A percentile compares a stretch with the other conserved stretches of the same genome.
These are phyloP conservation scores for Aphelenchoides bicaudatus DNA, from an alignment of 2,888 invertebrate species.

Conservation along the genomic window DNA sequence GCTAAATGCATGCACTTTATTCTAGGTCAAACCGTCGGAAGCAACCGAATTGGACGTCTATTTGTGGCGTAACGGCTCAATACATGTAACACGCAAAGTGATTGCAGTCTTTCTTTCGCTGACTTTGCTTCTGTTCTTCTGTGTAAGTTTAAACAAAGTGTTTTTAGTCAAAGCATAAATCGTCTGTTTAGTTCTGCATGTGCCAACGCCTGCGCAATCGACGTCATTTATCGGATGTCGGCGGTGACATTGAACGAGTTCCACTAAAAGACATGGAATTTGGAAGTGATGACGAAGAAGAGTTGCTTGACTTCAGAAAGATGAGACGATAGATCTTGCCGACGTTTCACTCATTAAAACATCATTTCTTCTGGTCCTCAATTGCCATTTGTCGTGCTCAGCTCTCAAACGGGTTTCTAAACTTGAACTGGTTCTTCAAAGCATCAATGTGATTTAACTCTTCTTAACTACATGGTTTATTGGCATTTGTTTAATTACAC, in stretches of 20 bases:
- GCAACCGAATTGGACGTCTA: slow-evolving; percentile 4
- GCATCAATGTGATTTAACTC: too few relatives aligned
- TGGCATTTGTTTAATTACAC: too few relatives aligned
- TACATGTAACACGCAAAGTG: not conserved
- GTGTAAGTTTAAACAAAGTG: slow-evolving; percentile 21
- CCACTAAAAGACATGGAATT: slow-evolving; percentile 32
- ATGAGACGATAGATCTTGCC: slow-evolving; percentile 27
- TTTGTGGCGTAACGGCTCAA: slow-evolving; percentile 5
- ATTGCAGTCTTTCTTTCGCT: slow-evolving; percentile 29
- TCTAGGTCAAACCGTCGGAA: slow-evolving; percentile 10
- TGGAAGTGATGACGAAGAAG: slow-evolving; percentile 33
- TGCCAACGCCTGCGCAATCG: slow-evolving; percentile 16
- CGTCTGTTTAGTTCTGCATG: slow-evolving; percentile 30
- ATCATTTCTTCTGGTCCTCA: not conserved
- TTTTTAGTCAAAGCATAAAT: not conserved
- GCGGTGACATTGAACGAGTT: slow-evolving; percentile 38
- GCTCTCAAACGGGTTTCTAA: too few relatives aligned
- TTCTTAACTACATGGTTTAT: too few relatives aligned
- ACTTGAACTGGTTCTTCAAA: too few relatives aligned
- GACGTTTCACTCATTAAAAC: too few relatives aligned
- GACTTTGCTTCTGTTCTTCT: slow-evolving; percentile 21
- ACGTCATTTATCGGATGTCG: not conserved
- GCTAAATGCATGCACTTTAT: not conserved
- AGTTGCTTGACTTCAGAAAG: slow-evolving; percentile 27
- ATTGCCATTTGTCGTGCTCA: not conserved